Base-by-base conservation (phyloP, 2,797 vertebrate species). In the Perdix hodgsoniae region DNA sequence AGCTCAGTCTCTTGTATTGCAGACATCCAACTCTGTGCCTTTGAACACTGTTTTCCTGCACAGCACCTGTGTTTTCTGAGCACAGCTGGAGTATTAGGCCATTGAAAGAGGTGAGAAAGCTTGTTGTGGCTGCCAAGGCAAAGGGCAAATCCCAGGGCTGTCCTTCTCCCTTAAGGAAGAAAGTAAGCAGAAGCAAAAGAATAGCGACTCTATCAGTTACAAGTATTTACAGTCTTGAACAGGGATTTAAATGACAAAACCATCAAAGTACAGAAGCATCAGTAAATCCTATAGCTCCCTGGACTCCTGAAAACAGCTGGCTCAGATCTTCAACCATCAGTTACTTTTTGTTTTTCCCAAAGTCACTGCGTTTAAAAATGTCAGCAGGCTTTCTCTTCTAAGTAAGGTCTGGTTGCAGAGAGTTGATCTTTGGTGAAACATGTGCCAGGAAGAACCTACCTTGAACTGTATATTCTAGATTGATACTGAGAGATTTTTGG, bases 191-290 rank as follows among this genome's bases (percentile, higher is more conserved):
- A 90, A 9, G 27, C 35, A 52, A 83, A 16, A 87, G 39, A 77
- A 67, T 4, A 70, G 16, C 3, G 4, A 56, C 23, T 74, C 35
- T 63, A 79, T 44, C 45, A 66, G 27, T 75, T 50, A 70, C 37
- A 92, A 88, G 42, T 90, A 91, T 73, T 93, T 95, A 71, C 26
- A 21, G 74, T 60, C 47, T 74, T 69, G 42, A 95, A 74, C 12
- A 52, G 71, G 45, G 56, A 79, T 89, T 93, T 60, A 92, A 95
- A 85, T 85, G 59, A 85, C 75, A 93, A 91, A 95, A 54, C 31
- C 19, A 79, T 79, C 42, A 17, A 95, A 93, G 45, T 31, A 63
- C 26, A 80, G 81, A 88, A 89, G 35, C 40, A 63, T 83, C 79
- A 92, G 66, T 52, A 89, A 91, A 74, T 60, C 9, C 81, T 94